Evolutionary conservation across 2,888 invertebrate genomes (phyloP), one percentile per base, ranked within the genome.

Genomic region (Aspidiotus destructor): DNA sequence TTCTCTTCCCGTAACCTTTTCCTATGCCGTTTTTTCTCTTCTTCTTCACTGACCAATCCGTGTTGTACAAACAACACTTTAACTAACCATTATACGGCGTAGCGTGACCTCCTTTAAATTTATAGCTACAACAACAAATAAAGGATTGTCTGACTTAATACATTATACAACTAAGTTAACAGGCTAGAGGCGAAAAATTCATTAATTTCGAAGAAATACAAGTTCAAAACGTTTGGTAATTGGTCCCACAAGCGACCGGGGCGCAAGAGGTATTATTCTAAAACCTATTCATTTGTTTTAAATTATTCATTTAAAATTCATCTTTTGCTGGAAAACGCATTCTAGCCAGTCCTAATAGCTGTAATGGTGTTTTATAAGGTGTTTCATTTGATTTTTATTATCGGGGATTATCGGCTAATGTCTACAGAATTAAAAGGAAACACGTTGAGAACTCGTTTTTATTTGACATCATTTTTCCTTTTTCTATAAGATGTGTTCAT

Each of bases 61-160:
- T 58, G 67, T 58, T 67, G 67, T 67, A 67, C 67, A 67, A 67
- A 67, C 67, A 67, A 67, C 67, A 67, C 67, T 67, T 67, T 67
- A 67, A 67, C 67, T 67, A 67, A 67, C 67, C 67, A 67, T 67
- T 67, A 58, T 58, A 67, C 52, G 42, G 67, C 67, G 57, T 67
- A 58, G 60, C 67, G 67, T 67, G 67, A 67, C 67, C 67, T 67
- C 57, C 67, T 67, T 67, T 67, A 67, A 67, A 67, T 67, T 67
- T 67, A 67, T 67, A 58, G 67, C 67, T 67, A 67, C 67, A 67
- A 67, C 67, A 67, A 67, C 67, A 67, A 67, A 67, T 67, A 67
- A 67, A 67, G 67, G 67, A 67, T 67, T 67, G 67, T 67, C 67
- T 58, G 67, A 67, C 67, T 67, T 67, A 67, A 67, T 67, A 67